Evolutionary conservation across 2,888 invertebrate species (phyloP), one percentile per base, ranked within the genome.

Genomic region (Agrilus cyanescens): DNA sequence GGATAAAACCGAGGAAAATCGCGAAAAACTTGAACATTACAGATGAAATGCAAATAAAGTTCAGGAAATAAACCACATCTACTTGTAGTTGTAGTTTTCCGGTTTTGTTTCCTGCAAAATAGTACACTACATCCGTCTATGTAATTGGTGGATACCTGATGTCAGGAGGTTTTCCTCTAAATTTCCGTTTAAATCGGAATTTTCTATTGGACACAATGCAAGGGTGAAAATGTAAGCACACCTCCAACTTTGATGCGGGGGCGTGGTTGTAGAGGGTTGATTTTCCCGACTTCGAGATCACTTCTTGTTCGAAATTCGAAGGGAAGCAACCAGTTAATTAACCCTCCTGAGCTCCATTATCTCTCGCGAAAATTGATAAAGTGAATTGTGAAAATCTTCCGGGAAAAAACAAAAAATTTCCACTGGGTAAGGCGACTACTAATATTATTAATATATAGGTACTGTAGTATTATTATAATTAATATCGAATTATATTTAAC

Each of bases 71-170:
- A 25, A 25, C 25, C 25, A 25, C 25, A 25, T 25, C 25, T 25
- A 25, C 10, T 25, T 25, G 25, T 25, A 25, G 8, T 25, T 25
- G 25, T 10, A 25, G 25, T 25, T 25, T 25, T 25, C 10, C 25
- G 10, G 10, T 25, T 25, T 25, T 25, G 10, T 25, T 25, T 25
- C 25, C 25, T 25, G 25, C 37, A 48, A 46, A 37, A 44, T 47
- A 39, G 46, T 25, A 25, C 25, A 25, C 25, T 25, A 50, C 51
- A 46, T 49, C 47, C 50, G 49, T 47, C 47, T 53, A 48, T 51
- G 55, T 56, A 53, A 63, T 63, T 63, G 63, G 62, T 60, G 57
- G 59, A 58, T 53, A 52, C 51, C 51, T 53, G 56, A 58, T 57
- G 59, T 54, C 58, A 58, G 58, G 59, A 53, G 53, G 55, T 54